phyloP scores from a whole-genome alignment of 2,797 vertebrate genomes.

The Sebastes trivittatus region DNA sequence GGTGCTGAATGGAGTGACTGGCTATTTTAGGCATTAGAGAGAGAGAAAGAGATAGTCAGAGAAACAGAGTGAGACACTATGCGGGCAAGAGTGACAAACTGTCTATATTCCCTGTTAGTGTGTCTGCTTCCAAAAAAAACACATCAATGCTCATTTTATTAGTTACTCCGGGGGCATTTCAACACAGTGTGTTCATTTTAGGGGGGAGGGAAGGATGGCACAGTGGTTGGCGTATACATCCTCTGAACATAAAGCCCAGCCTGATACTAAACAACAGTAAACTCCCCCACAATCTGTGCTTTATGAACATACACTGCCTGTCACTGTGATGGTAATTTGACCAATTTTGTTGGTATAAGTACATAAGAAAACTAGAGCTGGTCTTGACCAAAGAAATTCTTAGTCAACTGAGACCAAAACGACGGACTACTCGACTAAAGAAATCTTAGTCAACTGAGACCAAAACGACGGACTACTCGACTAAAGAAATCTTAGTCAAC shows the following conservation, averaged over 20 bases:
- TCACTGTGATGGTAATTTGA: background rate
- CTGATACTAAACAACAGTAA: background rate
- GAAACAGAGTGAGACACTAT: slow-evolving; percentile 9
- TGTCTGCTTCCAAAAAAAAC: background rate
- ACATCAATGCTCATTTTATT: background rate
- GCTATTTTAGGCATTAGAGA: slow-evolving; percentile 58
- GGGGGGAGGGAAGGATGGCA: background rate
- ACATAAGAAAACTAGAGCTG: too few species aligned
- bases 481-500: too few species aligned
- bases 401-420: too few species aligned
- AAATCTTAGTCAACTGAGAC: too few species aligned
- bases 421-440: too few species aligned
- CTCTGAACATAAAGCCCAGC: background rate
- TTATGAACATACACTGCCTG: accelerated
- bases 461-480: accelerated
- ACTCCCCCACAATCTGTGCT: background rate
- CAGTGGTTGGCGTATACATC: background rate
- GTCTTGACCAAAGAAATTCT: too few species aligned
- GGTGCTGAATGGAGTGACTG: slow-evolving; percentile 50
- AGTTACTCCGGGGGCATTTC: background rate
- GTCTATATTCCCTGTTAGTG: background rate
- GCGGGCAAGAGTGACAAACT: slow-evolving; percentile 11
- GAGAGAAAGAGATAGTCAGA: slow-evolving; percentile 15
- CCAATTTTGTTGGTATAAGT: background rate
- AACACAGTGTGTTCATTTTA: background rate